Conservation (phyloP, 2,113 vertebrate species). For the Acanthochromis polyacanthus region DNA sequence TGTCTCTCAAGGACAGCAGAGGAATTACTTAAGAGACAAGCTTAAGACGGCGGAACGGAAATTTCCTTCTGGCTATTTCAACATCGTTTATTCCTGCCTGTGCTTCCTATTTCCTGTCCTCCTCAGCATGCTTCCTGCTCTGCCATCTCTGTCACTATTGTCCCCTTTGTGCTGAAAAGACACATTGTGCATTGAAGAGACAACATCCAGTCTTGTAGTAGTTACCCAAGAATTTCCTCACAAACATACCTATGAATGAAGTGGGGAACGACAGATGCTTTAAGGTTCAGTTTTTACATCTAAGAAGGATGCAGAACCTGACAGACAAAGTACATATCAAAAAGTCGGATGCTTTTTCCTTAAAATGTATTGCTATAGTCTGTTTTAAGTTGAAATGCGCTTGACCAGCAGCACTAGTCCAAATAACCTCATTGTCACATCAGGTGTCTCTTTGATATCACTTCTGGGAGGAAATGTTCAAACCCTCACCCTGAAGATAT, state of each 20-base stretch:
- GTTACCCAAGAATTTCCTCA: constrained; percentile 58
- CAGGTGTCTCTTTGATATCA: not conserved
- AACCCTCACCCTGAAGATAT: not conserved
- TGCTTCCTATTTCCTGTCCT: constrained; percentile 83
- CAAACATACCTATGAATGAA: not conserved
- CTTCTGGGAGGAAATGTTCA: not conserved
- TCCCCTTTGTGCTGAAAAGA: constrained; percentile 47
- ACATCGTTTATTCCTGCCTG: constrained; percentile 79
- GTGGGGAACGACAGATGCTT: not conserved
- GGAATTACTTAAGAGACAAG: constrained; percentile 43
- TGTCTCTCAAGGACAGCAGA: constrained; percentile 59
- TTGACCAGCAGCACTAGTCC: not conserved
- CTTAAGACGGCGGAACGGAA: constrained; percentile 68
- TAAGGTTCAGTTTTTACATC: constrained; percentile 1
- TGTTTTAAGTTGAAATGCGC: not conserved
- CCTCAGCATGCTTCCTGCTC: constrained; percentile 73
- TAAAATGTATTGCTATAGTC: not conserved
- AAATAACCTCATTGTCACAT: not conserved
- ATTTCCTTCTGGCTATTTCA: constrained; percentile 73
- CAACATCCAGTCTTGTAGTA: constrained; percentile 58
- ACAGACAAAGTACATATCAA: not conserved
- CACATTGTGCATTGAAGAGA: constrained; percentile 37
- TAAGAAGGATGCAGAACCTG: not conserved
- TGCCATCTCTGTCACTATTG: constrained; percentile 62
- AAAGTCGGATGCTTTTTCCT: not conserved